Percentiles rank a stretch among this genome's conserved stretches.
Evolutionary conservation across 2,797 vertebrate species (phyloP).

Genomic region (Enteromius viviparus): DNA sequence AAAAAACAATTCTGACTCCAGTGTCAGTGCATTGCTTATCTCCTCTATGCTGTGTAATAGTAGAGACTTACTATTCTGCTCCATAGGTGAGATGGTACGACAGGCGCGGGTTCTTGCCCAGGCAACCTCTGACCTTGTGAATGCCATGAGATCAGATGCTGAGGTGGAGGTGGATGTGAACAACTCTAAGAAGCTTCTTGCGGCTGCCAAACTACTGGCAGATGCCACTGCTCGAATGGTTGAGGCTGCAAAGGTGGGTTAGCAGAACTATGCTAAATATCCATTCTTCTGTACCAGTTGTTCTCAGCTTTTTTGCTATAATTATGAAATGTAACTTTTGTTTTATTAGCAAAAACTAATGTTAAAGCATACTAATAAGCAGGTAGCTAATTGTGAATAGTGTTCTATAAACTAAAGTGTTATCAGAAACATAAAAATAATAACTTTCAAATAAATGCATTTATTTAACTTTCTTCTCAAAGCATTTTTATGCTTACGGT

Average conservation of each 20-base stretch:
- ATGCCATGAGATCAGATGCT: slow-evolving; percentile 95
- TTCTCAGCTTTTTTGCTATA: background rate
- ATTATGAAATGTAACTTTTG: background rate
- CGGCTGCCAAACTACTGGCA: slow-evolving; percentile 93
- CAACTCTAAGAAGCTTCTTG: slow-evolving; percentile 96
- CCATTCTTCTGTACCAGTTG: background rate
- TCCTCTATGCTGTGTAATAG: background rate
- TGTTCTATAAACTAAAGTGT: background rate
- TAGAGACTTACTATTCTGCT: slow-evolving; percentile 10
- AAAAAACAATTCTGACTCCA: background rate
- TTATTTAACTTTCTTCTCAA: background rate
- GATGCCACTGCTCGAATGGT: slow-evolving; percentile 98
- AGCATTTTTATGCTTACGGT: background rate
- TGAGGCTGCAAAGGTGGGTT: slow-evolving; percentile 92
- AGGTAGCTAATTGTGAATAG: background rate
- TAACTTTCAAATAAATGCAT: background rate
- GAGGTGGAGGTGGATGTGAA: slow-evolving; percentile 95
- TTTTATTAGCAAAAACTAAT: background rate
- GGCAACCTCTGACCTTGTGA: slow-evolving; percentile 95
- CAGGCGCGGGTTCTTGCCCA: slow-evolving; percentile 94
- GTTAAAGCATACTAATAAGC: background rate
- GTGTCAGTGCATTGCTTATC: background rate
- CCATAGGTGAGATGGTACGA: slow-evolving; percentile 93
- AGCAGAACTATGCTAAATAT: background rate
- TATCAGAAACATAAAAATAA: background rate